phyloP scores from a whole-genome alignment of 2,797 vertebrate genomes.

The Allobates femoralis region DNA sequence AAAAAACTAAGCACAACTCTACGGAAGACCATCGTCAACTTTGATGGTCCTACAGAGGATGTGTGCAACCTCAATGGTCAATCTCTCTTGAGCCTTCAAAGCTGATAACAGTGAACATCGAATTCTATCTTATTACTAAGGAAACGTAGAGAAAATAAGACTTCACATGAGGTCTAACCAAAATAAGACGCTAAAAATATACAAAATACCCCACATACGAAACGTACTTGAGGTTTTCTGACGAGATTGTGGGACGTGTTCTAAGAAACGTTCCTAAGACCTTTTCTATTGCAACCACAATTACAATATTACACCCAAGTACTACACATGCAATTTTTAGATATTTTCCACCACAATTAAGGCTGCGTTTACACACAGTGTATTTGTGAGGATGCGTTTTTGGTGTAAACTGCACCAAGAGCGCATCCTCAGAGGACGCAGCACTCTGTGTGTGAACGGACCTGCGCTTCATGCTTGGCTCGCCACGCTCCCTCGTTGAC shows the following conservation, averaged over 20 bases:
- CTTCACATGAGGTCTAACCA: background rate
- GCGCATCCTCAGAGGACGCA: no score
- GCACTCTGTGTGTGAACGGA: no score
- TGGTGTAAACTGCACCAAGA: no score
- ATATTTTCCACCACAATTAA: background rate
- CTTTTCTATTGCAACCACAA: background rate
- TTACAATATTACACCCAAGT: background rate
- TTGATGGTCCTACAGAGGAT: background rate
- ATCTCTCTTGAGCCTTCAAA: background rate
- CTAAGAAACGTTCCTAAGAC: background rate
- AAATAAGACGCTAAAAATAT: background rate
- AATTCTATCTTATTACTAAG: background rate
- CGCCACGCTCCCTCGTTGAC: no score
- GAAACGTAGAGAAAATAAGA: background rate
- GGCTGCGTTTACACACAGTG: no score
- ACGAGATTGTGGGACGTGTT: background rate
- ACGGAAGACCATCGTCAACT: background rate
- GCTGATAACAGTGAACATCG: background rate
- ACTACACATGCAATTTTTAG: background rate
- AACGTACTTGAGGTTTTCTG: background rate
- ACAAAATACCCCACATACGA: background rate
- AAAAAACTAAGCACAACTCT: background rate
- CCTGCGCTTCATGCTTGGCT: no score
- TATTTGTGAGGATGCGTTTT: no score
- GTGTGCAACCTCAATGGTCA: background rate